These are phyloP conservation scores for Rostratula benghalensis DNA, from an alignment of 2,113 vertebrate species.

Conservation along the genomic window DNA sequence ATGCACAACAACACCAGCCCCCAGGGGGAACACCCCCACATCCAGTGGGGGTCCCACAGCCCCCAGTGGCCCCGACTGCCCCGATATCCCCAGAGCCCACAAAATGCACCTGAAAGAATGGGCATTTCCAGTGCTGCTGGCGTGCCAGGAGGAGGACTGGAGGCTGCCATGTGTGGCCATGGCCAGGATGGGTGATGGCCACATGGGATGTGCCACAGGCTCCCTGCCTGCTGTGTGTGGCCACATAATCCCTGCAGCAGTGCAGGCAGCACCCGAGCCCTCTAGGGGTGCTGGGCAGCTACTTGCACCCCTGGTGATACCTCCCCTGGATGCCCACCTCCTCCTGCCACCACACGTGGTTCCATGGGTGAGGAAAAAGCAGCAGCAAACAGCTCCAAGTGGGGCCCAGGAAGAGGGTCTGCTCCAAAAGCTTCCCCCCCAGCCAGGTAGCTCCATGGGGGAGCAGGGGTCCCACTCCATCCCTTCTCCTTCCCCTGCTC, in stretches of 20 bases:
- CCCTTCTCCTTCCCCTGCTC: not conserved
- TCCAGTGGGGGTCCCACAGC: accelerated
- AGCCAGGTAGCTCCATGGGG: not conserved
- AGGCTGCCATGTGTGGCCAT: accelerated
- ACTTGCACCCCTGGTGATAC: accelerated
- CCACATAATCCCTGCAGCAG: not conserved
- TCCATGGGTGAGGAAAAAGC: not conserved
- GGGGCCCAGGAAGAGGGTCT: accelerated
- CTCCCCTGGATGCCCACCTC: not conserved
- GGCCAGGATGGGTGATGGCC: not conserved
- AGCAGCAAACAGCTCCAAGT: not conserved
- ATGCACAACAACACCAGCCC: accelerated
- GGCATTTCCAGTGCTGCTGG: not conserved
- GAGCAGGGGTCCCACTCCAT: accelerated
- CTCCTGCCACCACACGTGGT: not conserved
- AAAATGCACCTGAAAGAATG: accelerated
- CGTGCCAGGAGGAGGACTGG: accelerated
- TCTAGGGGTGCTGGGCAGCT: not conserved
- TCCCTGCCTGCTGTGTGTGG: not conserved
- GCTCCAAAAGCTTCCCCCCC: not conserved
- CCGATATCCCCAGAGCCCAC: not conserved
- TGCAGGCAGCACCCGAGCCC: not conserved
- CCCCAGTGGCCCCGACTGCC: accelerated
- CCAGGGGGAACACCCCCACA: not conserved
- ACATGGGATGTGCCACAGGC: not conserved